Evolutionary conservation across 1,140 invertebrate species (phyloP).

Genomic region (Araneus ventricosus): DNA sequence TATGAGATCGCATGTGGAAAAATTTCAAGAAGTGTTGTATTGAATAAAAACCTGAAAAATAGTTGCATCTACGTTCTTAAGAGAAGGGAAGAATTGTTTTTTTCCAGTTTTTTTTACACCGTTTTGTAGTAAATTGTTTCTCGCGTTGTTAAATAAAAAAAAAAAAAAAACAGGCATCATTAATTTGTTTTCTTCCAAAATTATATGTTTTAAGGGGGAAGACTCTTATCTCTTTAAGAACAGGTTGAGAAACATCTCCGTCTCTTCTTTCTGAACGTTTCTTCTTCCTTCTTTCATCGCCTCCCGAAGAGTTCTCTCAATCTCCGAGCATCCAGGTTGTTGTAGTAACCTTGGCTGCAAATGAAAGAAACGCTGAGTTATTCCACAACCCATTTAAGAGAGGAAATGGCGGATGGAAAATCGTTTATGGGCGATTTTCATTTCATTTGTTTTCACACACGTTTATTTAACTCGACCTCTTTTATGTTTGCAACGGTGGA

Average conservation of each 20-base stretch:
- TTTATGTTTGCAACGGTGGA: too few species aligned
- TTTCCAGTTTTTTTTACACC: not conserved
- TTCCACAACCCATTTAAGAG: not conserved
- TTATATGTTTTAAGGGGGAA: not conserved
- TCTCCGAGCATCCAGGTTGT: conserved; percentile 68
- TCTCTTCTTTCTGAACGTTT: not conserved
- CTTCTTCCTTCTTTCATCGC: not conserved
- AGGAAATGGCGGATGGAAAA: not conserved
- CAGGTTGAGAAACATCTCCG: not conserved
- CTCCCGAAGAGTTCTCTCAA: conserved; percentile 68
- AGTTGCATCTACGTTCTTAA: not conserved
- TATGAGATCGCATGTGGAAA: too few species aligned
- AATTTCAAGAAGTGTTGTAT: too few species aligned
- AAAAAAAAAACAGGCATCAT: too few species aligned
- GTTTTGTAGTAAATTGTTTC: not conserved
- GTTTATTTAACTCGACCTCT: too few species aligned
- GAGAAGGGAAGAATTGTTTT: not conserved
- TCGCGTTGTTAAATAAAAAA: too few species aligned
- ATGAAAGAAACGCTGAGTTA: not conserved
- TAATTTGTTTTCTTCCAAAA: not conserved
- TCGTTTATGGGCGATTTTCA: too few species aligned
- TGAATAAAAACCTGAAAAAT: too few species aligned
- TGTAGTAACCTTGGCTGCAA: conserved; percentile 70
- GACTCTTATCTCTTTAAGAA: not conserved
- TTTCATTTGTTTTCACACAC: too few species aligned